Evolutionary conservation across 2,113 vertebrate genomes (phyloP).

Genomic region (Planiliza haematocheilus): DNA sequence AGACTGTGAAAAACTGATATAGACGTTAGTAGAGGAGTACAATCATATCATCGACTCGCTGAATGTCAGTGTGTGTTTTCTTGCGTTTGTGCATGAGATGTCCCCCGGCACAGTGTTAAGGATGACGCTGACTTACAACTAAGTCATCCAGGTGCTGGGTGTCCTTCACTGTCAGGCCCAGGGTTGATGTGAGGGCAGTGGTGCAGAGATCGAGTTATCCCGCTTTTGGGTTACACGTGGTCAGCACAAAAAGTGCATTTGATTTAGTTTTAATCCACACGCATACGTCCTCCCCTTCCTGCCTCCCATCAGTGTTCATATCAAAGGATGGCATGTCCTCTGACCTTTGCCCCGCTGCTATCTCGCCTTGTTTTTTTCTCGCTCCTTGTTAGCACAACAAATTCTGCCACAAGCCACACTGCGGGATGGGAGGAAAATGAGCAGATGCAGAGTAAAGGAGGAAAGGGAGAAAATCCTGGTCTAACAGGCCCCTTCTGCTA

Average conservation of each 20-base stretch:
- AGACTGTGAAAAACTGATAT: background rate
- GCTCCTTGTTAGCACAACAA: conserved; percentile 47
- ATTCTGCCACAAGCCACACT: conserved; percentile 14
- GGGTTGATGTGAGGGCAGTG: conserved; percentile 44
- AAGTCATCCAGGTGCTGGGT: conserved; percentile 41
- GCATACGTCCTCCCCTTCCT: background rate
- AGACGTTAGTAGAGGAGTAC: background rate
- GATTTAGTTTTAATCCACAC: conserved; percentile 20
- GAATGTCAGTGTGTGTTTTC: conserved; percentile 3
- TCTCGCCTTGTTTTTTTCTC: conserved; percentile 26
- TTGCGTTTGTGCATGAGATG: background rate
- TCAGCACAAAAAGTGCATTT: conserved; percentile 28
- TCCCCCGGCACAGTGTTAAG: conserved; percentile 7
- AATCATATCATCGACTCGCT: background rate
- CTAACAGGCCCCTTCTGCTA: conserved; percentile 58
- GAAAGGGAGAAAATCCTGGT: conserved; percentile 27
- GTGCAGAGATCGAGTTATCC: conserved; percentile 14
- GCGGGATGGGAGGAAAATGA: conserved; percentile 29
- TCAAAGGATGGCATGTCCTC: conserved; percentile 38
- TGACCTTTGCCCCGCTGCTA: conserved; percentile 44
- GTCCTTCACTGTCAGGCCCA: conserved; percentile 49
- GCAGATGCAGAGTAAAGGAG: conserved; percentile 20
- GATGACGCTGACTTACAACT: conserved; percentile 55
- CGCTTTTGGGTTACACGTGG: conserved; percentile 37
- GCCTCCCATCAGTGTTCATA: conserved; percentile 21